phyloP scores from a whole-genome alignment of 2,797 vertebrate species.

The Psittacula echo region DNA sequence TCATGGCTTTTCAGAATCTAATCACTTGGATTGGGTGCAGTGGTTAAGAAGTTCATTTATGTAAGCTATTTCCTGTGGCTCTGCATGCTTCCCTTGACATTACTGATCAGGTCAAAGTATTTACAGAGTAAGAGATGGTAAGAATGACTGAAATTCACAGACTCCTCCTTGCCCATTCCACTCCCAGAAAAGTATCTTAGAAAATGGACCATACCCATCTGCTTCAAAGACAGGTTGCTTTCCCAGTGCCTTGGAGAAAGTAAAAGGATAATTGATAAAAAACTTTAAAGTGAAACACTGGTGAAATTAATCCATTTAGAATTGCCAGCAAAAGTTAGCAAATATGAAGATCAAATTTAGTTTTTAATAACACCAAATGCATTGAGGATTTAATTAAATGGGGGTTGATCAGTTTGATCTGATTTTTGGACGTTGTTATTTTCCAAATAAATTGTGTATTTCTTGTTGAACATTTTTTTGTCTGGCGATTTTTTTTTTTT shows the following conservation, averaged over 20 bases:
- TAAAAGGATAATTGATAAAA: background rate
- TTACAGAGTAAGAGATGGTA: conserved; percentile 35
- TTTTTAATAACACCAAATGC: background rate
- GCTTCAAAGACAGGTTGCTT: background rate
- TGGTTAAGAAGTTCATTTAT: conserved; percentile 41
- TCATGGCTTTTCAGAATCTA: background rate
- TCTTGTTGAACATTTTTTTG: background rate
- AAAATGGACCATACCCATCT: background rate
- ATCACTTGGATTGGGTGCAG: background rate
- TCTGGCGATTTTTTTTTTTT: background rate
- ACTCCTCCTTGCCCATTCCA: conserved; percentile 3
- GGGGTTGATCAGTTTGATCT: background rate
- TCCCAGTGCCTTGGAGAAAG: background rate
- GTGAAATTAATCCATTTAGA: background rate
- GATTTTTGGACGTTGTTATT: background rate
- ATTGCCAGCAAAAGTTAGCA: background rate
- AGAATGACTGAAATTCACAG: conserved; percentile 39
- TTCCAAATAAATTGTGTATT: background rate
- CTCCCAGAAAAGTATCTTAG: background rate
- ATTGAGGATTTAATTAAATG: background rate
- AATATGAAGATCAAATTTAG: background rate
- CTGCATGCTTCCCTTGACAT: conserved; percentile 45
- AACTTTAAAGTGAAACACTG: background rate
- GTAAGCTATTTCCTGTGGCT: conserved; percentile 59
- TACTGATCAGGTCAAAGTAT: conserved; percentile 47